phyloP scores from a whole-genome alignment of 64 coral and sea anemone species.

The Pocillopora damicornis region DNA sequence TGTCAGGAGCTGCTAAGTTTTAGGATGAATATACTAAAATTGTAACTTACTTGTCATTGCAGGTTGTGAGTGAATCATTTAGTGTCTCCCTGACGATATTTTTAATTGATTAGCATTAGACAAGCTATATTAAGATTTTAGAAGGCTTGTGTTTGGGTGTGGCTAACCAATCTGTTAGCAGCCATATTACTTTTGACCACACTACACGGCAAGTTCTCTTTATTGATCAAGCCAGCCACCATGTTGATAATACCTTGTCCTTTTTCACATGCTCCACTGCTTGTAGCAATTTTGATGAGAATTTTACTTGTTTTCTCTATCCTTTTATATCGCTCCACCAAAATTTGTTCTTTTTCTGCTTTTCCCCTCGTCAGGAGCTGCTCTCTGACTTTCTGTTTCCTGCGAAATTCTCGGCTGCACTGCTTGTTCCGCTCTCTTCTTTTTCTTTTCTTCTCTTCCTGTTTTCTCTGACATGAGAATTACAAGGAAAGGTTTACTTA shows the following conservation, averaged over 20 bases:
- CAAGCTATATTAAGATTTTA: not conserved
- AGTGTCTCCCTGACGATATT: not conserved
- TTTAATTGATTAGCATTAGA: not conserved
- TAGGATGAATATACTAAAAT: too few relatives aligned
- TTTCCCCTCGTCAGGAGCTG: constrained; percentile 32
- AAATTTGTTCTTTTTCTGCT: constrained; percentile 32
- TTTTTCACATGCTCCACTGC: constrained; percentile 43
- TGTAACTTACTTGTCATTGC: not conserved
- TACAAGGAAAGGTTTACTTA: not conserved
- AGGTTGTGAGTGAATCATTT: not conserved
- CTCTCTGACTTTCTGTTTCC: constrained; percentile 43
- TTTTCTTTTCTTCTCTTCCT: constrained; percentile 35
- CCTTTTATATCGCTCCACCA: constrained; percentile 31
- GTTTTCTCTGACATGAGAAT: constrained; percentile 8
- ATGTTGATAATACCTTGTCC: constrained; percentile 31
- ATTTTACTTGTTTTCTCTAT: constrained; percentile 40
- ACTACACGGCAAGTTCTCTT: constrained; percentile 1
- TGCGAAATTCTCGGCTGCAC: constrained; percentile 39
- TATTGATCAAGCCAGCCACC: constrained; percentile 36
- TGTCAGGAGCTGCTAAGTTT: too few relatives aligned
- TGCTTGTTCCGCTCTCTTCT: constrained; percentile 40
- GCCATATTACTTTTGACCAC: not conserved
- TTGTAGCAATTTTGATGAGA: constrained; percentile 22
- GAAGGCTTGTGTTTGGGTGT: constrained; percentile 29
- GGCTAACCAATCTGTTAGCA: not conserved